Evolutionary conservation across 2,797 vertebrate species (phyloP), one percentile per base, ranked within the genome.

Genomic region (Lithobates pipiens): DNA sequence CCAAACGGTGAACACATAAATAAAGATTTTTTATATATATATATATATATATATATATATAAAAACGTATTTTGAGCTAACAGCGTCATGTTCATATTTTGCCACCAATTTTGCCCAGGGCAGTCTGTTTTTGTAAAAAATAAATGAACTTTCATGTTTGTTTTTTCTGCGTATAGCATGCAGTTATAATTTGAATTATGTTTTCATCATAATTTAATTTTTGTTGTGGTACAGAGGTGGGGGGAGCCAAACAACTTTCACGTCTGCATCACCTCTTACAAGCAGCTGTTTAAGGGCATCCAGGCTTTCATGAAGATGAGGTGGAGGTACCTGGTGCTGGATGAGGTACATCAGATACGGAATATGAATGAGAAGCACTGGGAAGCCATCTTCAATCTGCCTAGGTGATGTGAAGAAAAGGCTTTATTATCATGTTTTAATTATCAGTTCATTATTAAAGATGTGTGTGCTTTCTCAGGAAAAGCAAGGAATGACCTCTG

Each of bases 191-290:
- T 18, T 23, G 50, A 32, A 39, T 25, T 63, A 16, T 46, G 2
- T 27, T 63, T 25, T 67, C 61, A 57, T 7, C 18, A 3, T 57
- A 57, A 18, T 21, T 18, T 18, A 21, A 57, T 57, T 18, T 65
- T 32, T 77, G 2, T 4, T 83, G 71, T 70, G 90, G 65, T 85
- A 0, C 89, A 98, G 97, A 94, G 94, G 88, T 98, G 97, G 97
- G 91, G 88, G 1, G 95, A 97, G 89, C 92, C 94, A 87, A 98
- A 97, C 92, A 95, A 94, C 91, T 97, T 98, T 90, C 96, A 98
- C 36, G 96, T 98, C 2, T 98, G 97, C 63, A 90, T 98, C 86
- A 98, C 97, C 0, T 97, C 97, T n/a, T 98, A 98, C 91, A 98
- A 98, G 90, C 94, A 97, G 77, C 92, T 98, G 39, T 95, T 98